These are phyloP conservation scores for Neodiprion lecontei DNA, from an alignment of 1,140 invertebrate genomes.

Conservation along the genomic window DNA sequence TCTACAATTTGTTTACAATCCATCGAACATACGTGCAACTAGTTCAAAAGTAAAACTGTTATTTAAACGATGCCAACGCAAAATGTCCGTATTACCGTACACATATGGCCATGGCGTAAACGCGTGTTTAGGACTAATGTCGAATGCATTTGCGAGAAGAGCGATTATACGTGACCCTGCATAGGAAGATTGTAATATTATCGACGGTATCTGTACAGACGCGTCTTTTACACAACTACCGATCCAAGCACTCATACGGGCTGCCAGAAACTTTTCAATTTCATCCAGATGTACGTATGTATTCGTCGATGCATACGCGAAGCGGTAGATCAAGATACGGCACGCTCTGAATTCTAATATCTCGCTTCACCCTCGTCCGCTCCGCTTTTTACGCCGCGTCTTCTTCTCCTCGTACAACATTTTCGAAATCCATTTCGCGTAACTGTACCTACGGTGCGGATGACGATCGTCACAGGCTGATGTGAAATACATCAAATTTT, in stretches of 20 bases:
- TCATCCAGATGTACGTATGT: conserved; percentile 16
- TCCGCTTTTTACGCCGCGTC: neutral
- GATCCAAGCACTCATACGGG: conserved; percentile 1
- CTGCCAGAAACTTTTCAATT: neutral
- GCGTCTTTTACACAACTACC: neutral
- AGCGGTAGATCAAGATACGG: conserved; percentile 46
- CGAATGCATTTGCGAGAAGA: neutral
- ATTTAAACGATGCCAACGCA: too few species aligned
- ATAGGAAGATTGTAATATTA: neutral
- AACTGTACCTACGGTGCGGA: too few species aligned
- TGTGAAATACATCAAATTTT: too few species aligned
- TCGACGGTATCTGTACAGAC: neutral
- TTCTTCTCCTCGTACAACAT: neutral
- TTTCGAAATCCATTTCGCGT: neutral
- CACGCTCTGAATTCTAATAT: conserved; percentile 37
- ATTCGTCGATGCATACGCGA: conserved; percentile 26
- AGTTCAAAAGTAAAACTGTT: too few species aligned
- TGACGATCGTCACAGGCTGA: too few species aligned
- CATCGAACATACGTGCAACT: too few species aligned
- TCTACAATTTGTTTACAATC: too few species aligned
- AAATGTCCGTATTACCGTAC: too few species aligned
- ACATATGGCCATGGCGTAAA: too few species aligned
- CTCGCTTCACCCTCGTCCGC: neutral
- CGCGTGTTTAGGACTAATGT: too few species aligned
- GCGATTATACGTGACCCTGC: neutral